Evolutionary conservation across 1,140 invertebrate species (phyloP).

Genomic region (Drosophila carrolli): DNA sequence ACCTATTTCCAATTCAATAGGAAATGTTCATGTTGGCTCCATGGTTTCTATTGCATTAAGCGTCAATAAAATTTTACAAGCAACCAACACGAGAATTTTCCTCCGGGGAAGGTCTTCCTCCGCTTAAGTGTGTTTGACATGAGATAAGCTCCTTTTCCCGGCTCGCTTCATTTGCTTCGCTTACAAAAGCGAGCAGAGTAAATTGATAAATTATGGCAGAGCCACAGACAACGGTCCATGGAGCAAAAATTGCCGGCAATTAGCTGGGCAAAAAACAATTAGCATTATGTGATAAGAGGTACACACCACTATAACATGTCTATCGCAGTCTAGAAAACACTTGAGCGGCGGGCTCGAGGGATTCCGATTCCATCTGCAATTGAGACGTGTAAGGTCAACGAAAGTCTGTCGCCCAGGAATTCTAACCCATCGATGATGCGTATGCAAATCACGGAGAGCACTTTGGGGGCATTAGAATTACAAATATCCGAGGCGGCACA

Average conservation of each 20-base stretch:
- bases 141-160: conserved; percentile 68
- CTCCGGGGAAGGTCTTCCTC: conserved; percentile 16
- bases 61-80: conserved; percentile 67
- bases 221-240: neutral
- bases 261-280: conserved; percentile 62
- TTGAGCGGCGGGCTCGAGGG: conserved; percentile 41
- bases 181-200: conserved; percentile 30
- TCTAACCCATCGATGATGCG: conserved; percentile 23
- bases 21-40: conserved; percentile 28
- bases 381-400: conserved; percentile 57
- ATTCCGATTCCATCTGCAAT: conserved; percentile 40
- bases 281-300: conserved; percentile 61
- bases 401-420: conserved; percentile 24
- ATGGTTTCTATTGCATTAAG: conserved; percentile 69
- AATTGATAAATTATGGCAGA: conserved; percentile 77
- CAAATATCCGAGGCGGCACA: conserved; percentile 59
- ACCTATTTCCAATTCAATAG: conserved; percentile 73
- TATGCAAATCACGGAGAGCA: conserved; percentile 68
- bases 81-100: conserved; percentile 23
- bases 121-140: conserved; percentile 72
- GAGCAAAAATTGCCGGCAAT: conserved; percentile 65
- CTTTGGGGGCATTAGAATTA: conserved; percentile 75
- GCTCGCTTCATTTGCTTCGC: conserved; percentile 53
- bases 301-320: conserved; percentile 44
- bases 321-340: conserved; percentile 30